These are phyloP conservation scores for Sprattus sprattus DNA, from an alignment of 2,113 vertebrate species.

Conservation along the genomic window DNA sequence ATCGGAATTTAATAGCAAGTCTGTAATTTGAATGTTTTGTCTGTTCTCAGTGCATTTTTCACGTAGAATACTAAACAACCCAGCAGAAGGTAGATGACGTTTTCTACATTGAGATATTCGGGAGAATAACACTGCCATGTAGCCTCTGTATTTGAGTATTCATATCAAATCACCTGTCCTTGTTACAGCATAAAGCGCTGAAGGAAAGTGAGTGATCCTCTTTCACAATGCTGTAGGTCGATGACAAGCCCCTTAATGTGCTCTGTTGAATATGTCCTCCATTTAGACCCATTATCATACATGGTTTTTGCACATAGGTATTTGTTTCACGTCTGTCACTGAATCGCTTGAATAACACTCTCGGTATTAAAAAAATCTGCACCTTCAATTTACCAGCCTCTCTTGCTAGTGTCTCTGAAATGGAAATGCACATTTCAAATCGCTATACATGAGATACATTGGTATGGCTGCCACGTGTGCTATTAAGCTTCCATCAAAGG, in stretches of 20 bases:
- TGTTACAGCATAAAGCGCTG: not conserved
- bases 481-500: conserved; percentile 9
- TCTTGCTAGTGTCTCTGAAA: not conserved
- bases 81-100: conserved; percentile 32
- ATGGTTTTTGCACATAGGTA: not conserved
- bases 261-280: not conserved
- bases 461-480: not conserved
- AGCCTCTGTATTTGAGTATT: not conserved
- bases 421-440: conserved; percentile 12
- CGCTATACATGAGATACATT: not conserved
- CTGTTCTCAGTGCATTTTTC: conserved; percentile 34
- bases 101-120: conserved; percentile 26
- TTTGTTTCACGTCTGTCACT: not conserved
- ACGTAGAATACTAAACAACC: conserved; percentile 32
- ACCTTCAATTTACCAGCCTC: not conserved
- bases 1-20: conserved; percentile 46
- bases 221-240: not conserved
- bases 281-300: conserved; percentile 5
- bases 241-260: conserved; percentile 7
- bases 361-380: conserved; percentile 2
- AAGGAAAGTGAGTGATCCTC: conserved; percentile 9
- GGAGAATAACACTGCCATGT: not conserved
- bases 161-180: not conserved
- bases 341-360: not conserved
- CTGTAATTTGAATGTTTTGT: conserved; percentile 31